Evolutionary conservation across 2,888 invertebrate genomes (phyloP).

Genomic region (Acholoe squamosa): DNA sequence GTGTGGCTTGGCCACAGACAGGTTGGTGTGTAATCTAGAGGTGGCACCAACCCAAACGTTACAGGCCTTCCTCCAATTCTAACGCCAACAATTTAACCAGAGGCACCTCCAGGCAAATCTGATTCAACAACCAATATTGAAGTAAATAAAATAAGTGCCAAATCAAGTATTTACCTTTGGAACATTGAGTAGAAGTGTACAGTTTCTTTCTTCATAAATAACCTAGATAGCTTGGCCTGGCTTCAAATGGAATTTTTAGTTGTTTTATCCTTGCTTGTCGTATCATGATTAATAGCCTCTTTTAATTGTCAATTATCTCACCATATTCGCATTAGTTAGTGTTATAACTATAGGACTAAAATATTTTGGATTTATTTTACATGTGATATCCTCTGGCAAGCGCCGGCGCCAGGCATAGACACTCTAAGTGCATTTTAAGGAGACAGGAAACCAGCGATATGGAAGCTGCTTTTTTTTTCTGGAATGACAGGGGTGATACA

Average conservation of each 20-base stretch:
- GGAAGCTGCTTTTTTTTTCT: neutral
- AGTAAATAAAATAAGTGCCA: slow-evolving; percentile 33
- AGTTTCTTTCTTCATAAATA: slow-evolving; percentile 1
- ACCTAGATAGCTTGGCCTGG: neutral
- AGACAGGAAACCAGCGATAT: neutral
- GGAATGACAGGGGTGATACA: neutral
- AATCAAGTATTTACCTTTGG: slow-evolving; percentile 3
- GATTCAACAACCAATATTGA: neutral
- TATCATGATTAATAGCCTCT: neutral
- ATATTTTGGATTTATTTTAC: neutral
- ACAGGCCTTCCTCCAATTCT: neutral
- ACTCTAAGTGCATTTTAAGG: neutral
- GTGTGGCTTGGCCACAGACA: neutral
- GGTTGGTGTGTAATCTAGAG: neutral
- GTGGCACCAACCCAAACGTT: slow-evolving; percentile 7
- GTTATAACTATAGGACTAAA: neutral
- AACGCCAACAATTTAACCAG: neutral
- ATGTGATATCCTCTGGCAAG: too few species aligned
- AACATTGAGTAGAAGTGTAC: neutral
- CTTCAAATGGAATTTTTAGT: neutral
- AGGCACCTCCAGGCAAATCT: neutral
- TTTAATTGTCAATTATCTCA: slow-evolving; percentile 4
- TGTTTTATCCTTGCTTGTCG: neutral
- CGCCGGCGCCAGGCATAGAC: neutral
- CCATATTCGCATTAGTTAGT: neutral